A percentile compares a stretch with the other conserved stretches of the same genome.
Evolutionary conservation across 2,113 vertebrate species (phyloP).

Genomic region (Oenanthe melanoleuca): DNA sequence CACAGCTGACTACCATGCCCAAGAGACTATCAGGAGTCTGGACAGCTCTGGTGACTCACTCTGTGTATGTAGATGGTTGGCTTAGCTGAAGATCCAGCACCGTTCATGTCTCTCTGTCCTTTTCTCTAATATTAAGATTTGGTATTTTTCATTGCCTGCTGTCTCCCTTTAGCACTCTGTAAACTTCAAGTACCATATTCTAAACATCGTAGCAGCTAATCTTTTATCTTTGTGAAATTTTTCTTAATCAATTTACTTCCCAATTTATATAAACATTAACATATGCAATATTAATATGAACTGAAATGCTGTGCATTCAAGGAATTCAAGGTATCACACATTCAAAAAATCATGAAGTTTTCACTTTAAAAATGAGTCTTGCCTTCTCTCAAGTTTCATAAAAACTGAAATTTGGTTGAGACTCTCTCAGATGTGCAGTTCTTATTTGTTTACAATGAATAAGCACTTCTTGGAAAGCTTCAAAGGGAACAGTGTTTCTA

Average conservation of each 20-base stretch:
- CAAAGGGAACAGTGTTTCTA: not conserved
- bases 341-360: not conserved
- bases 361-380: not conserved
- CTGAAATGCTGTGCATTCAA: not conserved
- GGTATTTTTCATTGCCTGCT: not conserved
- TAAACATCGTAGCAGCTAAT: not conserved
- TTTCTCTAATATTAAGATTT: not conserved
- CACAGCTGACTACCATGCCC: not conserved
- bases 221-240: not conserved
- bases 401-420: not conserved
- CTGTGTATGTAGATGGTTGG: not conserved
- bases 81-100: not conserved
- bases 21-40: slow-evolving; percentile 1
- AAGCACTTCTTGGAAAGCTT: not conserved
- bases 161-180: not conserved
- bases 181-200: not conserved
- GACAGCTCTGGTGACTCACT: slow-evolving; percentile 21
- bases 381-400: not conserved
- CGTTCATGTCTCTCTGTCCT: not conserved
- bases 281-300: not conserved
- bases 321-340: not conserved
- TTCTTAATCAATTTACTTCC: not conserved
- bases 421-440: not conserved
- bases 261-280: not conserved
- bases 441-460: not conserved